Conservation (phyloP, 2,888 invertebrate genomes). For the Luperina testacea region DNA sequence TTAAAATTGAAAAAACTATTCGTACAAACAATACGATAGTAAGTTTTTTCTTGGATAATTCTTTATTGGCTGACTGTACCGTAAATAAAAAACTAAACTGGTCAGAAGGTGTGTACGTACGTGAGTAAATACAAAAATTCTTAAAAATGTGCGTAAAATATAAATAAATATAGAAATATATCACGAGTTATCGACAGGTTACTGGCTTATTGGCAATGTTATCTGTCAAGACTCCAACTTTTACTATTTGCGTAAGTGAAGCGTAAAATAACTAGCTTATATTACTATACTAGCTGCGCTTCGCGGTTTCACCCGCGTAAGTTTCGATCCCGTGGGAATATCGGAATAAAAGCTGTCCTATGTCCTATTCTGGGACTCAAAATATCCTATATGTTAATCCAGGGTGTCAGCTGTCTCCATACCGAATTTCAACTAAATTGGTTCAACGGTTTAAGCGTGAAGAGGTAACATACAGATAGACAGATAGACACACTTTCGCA, state of each 20-base stretch:
- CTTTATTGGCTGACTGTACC: neutral
- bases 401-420: too few species aligned
- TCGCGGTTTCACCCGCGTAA: too few species aligned
- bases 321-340: too few species aligned
- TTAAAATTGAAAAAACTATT: neutral
- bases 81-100: neutral
- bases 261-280: conserved; percentile 12
- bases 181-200: conserved; percentile 21
- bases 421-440: too few species aligned
- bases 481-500: too few species aligned
- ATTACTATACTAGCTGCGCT: too few species aligned
- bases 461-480: too few species aligned
- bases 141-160: neutral
- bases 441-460: too few species aligned
- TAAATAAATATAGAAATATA: neutral
- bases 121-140: neutral
- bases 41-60: neutral
- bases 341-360: too few species aligned
- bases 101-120: neutral
- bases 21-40: too few species aligned
- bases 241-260: conserved; percentile 13
- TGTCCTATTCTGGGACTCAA: too few species aligned
- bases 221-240: conserved; percentile 37
- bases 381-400: too few species aligned
- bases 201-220: conserved; percentile 27